phyloP scores from a whole-genome alignment of 2,113 vertebrate species.

The Leptodactylus fuscus region DNA sequence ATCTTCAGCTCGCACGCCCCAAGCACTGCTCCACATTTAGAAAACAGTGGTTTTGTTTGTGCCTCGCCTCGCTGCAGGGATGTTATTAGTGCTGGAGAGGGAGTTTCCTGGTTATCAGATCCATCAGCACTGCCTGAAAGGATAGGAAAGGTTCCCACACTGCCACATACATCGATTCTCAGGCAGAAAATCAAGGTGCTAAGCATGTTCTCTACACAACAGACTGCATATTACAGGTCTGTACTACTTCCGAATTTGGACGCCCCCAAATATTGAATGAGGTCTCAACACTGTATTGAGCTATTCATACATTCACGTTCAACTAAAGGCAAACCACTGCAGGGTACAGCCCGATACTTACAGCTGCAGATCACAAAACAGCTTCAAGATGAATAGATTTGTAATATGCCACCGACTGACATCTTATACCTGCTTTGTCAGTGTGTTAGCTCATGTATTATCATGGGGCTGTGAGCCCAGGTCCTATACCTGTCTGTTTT shows the following conservation, averaged over 20 bases:
- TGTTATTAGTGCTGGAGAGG: conserved; percentile 15
- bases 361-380: no score
- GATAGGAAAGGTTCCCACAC: conserved; percentile 34
- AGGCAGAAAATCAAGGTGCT: background rate
- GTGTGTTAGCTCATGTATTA: no score
- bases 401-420: no score
- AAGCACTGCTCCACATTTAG: conserved; percentile 12
- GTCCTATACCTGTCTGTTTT: no score
- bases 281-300: no score
- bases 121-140: background rate
- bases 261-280: no score
- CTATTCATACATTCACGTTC: no score
- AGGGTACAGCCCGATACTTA: no score
- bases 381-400: no score
- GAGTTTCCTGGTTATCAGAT: conserved; percentile 40
- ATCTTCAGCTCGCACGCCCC: conserved; percentile 4
- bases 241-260: background rate
- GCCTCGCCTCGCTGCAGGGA: conserved; percentile 22
- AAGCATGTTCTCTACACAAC: background rate
- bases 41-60: conserved; percentile 28
- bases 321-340: background rate
- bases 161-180: background rate
- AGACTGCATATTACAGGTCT: background rate
- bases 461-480: no score
- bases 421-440: no score